Evolutionary conservation across 2,797 vertebrate species (phyloP), one percentile per base, ranked within the genome.

Genomic region (Amazonetta brasiliensis): DNA sequence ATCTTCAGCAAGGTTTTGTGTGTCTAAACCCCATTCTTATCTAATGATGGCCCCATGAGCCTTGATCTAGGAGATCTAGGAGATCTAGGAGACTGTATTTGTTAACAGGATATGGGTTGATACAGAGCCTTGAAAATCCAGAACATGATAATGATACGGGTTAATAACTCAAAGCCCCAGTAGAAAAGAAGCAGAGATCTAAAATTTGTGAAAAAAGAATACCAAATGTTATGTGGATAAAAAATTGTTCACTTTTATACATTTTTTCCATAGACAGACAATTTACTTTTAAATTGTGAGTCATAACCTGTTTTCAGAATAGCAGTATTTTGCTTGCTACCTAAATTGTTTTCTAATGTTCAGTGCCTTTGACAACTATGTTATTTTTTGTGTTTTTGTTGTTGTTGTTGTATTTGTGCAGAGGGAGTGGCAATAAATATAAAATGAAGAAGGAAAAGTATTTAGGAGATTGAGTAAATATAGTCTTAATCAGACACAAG

Each of bases 401-500:
- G 46, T 46, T 12, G 11, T 43, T 82, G 28, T 67, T 20, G 13
- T 7, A 12, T n/a, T 94, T 85, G 43, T 67, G 8, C 22, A 31
- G 64, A 54, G 20, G 56, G 4, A 80, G 18, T 31, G 17, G 23
- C 13, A 75, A 72, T 37, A 82, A 76, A 63, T 9, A 74, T 22
- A 74, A 92, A 91, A 82, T 75, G 74, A 82, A 88, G 14, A 83
- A 78, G 58, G 21, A 88, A 86, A 85, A 50, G 19, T 5, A 37
- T 8, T 83, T 35, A 80, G 85, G 79, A 35, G 11, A 43, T n/a
- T 64, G 25, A 56, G n/a, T 48, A 91, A 87, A 64, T 73, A 86
- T 39, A 76, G 35, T 84, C 55, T 90, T 87, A 94, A 88, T 84
- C 39, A 77, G 63, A 87, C 15, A 75, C 66, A 79, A 93, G 28